Evolutionary conservation across 1,140 invertebrate genomes (phyloP).

Genomic region (Campodea augens): DNA sequence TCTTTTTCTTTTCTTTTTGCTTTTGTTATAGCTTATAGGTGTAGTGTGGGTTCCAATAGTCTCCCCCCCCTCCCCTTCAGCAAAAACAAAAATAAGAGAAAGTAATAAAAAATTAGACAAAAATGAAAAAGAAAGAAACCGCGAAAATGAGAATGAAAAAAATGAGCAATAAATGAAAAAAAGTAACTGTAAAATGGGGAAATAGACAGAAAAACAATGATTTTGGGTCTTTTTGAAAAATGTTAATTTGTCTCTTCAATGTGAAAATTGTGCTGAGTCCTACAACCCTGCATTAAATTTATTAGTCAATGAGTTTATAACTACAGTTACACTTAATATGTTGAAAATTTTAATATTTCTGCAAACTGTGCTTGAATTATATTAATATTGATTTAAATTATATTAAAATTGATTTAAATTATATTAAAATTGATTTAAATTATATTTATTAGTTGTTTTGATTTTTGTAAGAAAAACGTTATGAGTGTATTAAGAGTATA

Average conservation of each 20-base stretch:
- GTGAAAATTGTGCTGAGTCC: neutral
- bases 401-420: neutral
- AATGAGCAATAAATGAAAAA: too few species aligned
- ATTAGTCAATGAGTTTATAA: neutral
- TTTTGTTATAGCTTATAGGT: too few species aligned
- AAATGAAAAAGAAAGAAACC: too few species aligned
- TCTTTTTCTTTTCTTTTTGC: too few species aligned
- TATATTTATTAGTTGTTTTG: neutral
- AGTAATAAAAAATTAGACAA: too few species aligned
- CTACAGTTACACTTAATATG: neutral
- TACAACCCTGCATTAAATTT: neutral
- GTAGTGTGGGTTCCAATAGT: too few species aligned
- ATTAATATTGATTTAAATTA: neutral
- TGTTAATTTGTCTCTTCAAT: neutral
- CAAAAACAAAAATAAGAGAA: too few species aligned
- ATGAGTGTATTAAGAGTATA: neutral
- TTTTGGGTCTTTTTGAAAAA: neutral
- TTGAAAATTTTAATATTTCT: neutral
- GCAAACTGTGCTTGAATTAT: neutral
- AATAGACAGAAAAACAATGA: neutral
- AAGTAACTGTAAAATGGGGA: neutral
- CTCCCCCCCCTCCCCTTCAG: too few species aligned
- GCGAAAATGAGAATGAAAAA: too few species aligned
- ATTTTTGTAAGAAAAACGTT: neutral
- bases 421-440: neutral